phyloP scores from a whole-genome alignment of 1,140 invertebrate genomes.

The Drosophila santomea region DNA sequence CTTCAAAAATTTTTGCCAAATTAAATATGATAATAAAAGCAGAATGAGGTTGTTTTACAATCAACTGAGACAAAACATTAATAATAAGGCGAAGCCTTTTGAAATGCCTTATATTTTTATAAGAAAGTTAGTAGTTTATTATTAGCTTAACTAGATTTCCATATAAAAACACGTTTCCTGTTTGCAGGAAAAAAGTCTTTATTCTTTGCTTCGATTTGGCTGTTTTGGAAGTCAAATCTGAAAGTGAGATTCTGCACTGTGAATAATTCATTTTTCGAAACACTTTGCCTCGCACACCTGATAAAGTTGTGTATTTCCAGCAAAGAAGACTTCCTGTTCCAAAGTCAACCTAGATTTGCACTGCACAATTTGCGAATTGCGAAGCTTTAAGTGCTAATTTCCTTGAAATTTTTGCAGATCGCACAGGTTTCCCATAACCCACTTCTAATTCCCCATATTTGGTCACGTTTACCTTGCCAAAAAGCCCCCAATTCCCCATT shows the following conservation, averaged over 20 bases:
- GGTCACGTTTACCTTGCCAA: slow-evolving; percentile 67
- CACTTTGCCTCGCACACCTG: background rate
- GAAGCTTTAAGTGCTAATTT: slow-evolving; percentile 11
- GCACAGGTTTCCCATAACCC: slow-evolving; percentile 32
- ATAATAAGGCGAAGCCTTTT: too few species aligned
- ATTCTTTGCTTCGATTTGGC: too few species aligned
- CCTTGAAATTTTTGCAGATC: slow-evolving; percentile 10
- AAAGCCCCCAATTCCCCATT: background rate
- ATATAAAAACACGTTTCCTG: too few species aligned
- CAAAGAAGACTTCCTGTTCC: background rate
- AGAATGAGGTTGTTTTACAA: too few species aligned
- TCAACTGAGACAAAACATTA: background rate
- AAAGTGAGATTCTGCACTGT: background rate
- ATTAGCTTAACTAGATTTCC: too few species aligned
- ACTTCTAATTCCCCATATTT: slow-evolving; percentile 63
- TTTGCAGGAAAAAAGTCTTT: too few species aligned
- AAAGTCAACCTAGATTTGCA: background rate
- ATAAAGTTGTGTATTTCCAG: background rate
- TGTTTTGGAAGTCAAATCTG: background rate
- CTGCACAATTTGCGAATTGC: background rate
- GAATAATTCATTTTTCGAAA: background rate
- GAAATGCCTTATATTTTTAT: too few species aligned
- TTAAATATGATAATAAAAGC: too few species aligned
- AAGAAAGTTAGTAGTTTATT: too few species aligned
- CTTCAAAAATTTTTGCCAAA: background rate